Evolutionary conservation across 1,140 invertebrate genomes (phyloP).

Genomic region (Sitobion miscanthi): DNA sequence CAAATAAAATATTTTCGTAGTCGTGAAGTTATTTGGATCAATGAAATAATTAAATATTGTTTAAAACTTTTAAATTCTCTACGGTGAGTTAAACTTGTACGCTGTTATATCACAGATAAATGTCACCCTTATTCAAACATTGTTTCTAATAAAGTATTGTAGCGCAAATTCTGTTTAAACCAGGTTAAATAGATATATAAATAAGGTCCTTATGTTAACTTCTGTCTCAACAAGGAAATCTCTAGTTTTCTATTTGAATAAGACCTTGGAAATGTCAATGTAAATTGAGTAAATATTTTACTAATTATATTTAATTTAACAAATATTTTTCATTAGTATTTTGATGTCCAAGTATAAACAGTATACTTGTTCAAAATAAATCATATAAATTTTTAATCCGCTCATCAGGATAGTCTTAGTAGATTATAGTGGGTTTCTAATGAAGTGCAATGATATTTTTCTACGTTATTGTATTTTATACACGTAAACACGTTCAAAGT

Average conservation of each 20-base stretch:
- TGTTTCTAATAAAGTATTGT: not conserved
- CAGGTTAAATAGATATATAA: not conserved
- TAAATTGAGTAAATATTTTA: not conserved
- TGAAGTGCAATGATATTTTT: no score
- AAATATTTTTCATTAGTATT: not conserved
- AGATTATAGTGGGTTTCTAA: no score
- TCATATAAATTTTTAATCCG: no score
- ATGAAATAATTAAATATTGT: not conserved
- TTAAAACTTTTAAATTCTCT: not conserved
- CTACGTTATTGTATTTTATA: no score
- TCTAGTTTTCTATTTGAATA: not conserved
- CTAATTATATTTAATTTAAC: not conserved
- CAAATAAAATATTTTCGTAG: not conserved
- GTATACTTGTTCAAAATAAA: no score
- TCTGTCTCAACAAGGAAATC: not conserved
- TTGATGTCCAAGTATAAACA: not conserved
- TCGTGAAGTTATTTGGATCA: not conserved
- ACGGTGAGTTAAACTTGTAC: not conserved
- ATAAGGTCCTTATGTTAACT: not conserved
- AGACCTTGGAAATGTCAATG: not conserved
- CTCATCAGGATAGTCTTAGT: no score
- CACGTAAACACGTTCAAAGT: no score
- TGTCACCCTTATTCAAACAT: not conserved
- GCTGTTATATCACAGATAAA: not conserved
- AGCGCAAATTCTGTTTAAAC: not conserved